Evolutionary conservation across 2,797 vertebrate genomes (phyloP).

Genomic region (Gymnodraco acuticeps): DNA sequence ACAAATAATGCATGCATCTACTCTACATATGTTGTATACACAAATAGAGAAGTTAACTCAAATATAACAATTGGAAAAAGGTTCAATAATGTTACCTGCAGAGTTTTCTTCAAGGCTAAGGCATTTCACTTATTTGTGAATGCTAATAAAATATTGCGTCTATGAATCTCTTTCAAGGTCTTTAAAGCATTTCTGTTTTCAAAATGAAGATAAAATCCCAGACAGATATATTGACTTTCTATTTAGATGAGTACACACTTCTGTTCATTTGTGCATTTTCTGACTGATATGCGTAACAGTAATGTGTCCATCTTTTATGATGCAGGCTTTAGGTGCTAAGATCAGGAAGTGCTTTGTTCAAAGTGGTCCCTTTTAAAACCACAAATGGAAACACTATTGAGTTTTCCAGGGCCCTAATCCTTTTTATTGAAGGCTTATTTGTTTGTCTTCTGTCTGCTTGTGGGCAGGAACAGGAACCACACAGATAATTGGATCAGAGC

Average conservation of each 20-base stretch:
- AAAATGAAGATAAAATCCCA: conserved; percentile 41
- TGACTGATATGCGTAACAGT: conserved; percentile 61
- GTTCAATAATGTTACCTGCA: conserved; percentile 5
- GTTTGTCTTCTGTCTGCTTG: conserved; percentile 78
- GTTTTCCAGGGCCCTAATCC: conserved; percentile 74
- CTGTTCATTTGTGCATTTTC: conserved; percentile 56
- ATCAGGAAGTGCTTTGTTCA: conserved; percentile 64
- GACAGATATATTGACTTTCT: conserved; percentile 57
- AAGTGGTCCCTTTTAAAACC: conserved; percentile 75
- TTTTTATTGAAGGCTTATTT: conserved; percentile 80
- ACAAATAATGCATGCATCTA: conserved; percentile 10
- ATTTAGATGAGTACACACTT: conserved; percentile 33
- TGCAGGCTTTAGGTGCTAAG: conserved; percentile 68
- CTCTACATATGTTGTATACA: neutral
- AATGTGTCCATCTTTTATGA: conserved; percentile 63
- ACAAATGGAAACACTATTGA: conserved; percentile 82
- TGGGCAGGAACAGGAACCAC: conserved; percentile 72
- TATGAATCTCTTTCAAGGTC: conserved; percentile 11
- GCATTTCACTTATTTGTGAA: conserved; percentile 8
- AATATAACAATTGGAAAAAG: conserved; percentile 7
- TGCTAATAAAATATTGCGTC: neutral
- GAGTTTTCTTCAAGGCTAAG: conserved; percentile 7
- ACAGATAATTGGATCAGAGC: conserved; percentile 69
- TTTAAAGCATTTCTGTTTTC: conserved; percentile 15
- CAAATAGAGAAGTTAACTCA: conserved; percentile 8